phyloP scores from a whole-genome alignment of 1,140 invertebrate species.

The Pogonomyrmex californicus region DNA sequence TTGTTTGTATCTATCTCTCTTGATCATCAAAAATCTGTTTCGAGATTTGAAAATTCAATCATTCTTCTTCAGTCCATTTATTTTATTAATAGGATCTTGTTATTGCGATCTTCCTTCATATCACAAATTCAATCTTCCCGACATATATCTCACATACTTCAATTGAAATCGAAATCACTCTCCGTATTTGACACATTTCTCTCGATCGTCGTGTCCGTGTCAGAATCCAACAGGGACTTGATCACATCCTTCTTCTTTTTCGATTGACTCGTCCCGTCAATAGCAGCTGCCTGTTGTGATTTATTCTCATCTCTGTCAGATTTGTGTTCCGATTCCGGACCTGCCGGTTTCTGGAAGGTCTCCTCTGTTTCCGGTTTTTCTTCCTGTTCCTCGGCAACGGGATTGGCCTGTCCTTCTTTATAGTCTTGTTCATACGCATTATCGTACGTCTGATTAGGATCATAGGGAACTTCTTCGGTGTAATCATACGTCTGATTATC shows the following conservation, averaged over 20 bases:
- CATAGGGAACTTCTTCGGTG: constrained; percentile 8
- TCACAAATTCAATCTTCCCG: neutral
- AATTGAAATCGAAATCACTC: constrained; percentile 86
- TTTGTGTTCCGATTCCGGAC: constrained; percentile 17
- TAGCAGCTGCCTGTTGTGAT: constrained; percentile 12
- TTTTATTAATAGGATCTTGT: neutral
- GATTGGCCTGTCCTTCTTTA: neutral
- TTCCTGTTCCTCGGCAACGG: constrained; percentile 5
- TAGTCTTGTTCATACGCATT: constrained; percentile 4
- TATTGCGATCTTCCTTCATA: neutral
- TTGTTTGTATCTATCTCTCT: neutral
- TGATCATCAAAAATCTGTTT: neutral
- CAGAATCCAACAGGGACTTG: constrained; percentile 81
- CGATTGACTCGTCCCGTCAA: constrained; percentile 16
- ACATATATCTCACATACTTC: neutral
- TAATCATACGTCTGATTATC: constrained; percentile 60
- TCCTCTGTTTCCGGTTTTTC: neutral
- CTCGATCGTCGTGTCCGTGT: constrained; percentile 85
- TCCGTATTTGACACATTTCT: constrained; percentile 84
- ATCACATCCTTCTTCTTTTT: constrained; percentile 79
- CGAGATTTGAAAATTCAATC: neutral
- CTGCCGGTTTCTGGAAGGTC: neutral
- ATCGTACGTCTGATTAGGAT: constrained; percentile 56
- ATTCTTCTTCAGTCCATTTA: neutral
- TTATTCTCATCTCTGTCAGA: neutral